A percentile compares a stretch with the other conserved stretches of the same genome.
These are phyloP conservation scores for Phymanthus crucifer DNA, from an alignment of 92 coral and sea anemone genomes.

Conservation along the genomic window DNA sequence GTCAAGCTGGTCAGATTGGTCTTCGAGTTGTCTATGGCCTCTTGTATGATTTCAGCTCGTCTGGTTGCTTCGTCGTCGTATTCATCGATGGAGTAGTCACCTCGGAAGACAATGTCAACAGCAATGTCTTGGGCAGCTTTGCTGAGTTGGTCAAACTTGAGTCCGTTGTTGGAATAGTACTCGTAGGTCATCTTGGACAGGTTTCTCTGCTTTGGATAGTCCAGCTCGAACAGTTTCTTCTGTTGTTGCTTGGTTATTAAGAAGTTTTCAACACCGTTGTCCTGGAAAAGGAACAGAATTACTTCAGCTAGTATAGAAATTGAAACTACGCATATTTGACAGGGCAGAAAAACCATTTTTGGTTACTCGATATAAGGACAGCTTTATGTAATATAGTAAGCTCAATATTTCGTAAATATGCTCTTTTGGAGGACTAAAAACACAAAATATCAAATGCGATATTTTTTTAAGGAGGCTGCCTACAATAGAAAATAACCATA, in stretches of 20 bases:
- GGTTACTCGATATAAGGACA: too few species aligned
- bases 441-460: too few species aligned
- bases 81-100: slow-evolving; percentile 13
- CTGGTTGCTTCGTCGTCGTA: neutral
- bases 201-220: neutral
- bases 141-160: neutral
- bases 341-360: too few species aligned
- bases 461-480: too few species aligned
- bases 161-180: neutral
- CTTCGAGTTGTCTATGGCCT: neutral
- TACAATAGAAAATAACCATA: too few species aligned
- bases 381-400: too few species aligned
- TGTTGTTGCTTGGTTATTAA: slow-evolving; percentile 13
- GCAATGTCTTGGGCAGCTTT: slow-evolving; percentile 14
- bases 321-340: neutral
- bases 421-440: too few species aligned
- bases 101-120: slow-evolving; percentile 1
- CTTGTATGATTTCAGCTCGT: neutral
- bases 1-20: neutral
- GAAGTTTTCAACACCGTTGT: neutral
- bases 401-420: too few species aligned
- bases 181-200: neutral
- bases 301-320: neutral
- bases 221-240: slow-evolving; percentile 10
- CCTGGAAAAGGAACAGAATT: neutral